Conservation (phyloP, 2,113 vertebrate genomes). For the Zosterops pallidus region DNA sequence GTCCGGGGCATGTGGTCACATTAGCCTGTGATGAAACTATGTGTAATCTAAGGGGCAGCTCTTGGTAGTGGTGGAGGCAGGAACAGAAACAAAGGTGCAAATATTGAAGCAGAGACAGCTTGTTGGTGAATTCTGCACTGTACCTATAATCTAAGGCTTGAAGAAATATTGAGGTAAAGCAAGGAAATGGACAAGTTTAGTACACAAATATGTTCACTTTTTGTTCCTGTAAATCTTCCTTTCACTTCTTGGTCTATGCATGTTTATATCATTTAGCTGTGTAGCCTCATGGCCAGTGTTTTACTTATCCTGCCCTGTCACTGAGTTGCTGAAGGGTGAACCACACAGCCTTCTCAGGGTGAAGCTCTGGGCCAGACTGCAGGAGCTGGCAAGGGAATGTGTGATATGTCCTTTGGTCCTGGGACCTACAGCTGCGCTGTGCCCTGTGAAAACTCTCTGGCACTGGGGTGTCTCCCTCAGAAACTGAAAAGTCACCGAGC, state of each 20-base stretch:
- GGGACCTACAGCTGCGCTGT: background rate
- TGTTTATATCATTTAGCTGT: background rate
- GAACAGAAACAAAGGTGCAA: background rate
- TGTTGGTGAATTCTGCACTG: background rate
- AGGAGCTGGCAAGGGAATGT: background rate
- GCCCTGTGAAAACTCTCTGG: background rate
- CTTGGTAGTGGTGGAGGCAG: background rate
- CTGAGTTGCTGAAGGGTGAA: background rate
- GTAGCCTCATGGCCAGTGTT: background rate
- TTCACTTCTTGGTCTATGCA: background rate
- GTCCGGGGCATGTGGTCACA: background rate
- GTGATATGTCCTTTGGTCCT: background rate
- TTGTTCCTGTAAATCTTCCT: background rate
- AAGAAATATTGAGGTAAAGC: background rate
- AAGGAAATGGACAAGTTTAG: background rate
- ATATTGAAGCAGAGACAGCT: background rate
- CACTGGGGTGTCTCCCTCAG: background rate
- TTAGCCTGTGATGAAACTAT: background rate
- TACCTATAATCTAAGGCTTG: background rate
- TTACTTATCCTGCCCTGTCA: background rate
- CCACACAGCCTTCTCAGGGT: background rate
- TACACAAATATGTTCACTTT: background rate
- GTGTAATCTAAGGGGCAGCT: background rate
- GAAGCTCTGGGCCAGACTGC: background rate
- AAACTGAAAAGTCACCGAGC: background rate